Evolutionary conservation across 2,797 vertebrate genomes (phyloP).

Genomic region (Thaleichthys pacificus): DNA sequence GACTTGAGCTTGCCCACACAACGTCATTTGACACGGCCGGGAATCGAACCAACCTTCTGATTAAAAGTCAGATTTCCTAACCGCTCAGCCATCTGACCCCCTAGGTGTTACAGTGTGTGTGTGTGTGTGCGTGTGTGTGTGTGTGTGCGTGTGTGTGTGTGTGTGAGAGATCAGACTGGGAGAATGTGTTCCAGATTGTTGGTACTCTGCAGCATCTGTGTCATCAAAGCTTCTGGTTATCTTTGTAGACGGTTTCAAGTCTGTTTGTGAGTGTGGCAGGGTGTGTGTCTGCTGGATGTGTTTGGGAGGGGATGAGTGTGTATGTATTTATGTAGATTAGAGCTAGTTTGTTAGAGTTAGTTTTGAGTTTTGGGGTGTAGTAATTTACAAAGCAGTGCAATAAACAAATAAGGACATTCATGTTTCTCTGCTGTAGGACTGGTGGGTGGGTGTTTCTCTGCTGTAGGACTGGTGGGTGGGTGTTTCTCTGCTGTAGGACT

Average conservation of each 20-base stretch:
- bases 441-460: background rate
- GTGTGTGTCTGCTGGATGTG: background rate
- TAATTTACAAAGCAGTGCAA: constrained; percentile 24
- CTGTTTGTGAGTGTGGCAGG: constrained; percentile 7
- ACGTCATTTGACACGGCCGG: too few species aligned
- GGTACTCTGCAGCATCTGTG: background rate
- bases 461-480: too few species aligned
- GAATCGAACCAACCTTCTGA: too few species aligned
- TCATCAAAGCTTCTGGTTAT: constrained; percentile 11
- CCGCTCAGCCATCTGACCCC: background rate
- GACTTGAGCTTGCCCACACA: too few species aligned
- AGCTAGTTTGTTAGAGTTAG: constrained; percentile 15
- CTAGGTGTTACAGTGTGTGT: constrained; percentile 34
- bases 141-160: constrained; percentile 15
- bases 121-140: constrained; percentile 33
- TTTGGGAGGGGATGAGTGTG: background rate
- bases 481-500: too few species aligned
- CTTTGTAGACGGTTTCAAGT: background rate
- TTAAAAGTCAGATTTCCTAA: too few species aligned
- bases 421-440: too few species aligned
- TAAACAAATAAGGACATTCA: constrained; percentile 23
- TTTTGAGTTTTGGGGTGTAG: background rate
- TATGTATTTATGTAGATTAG: constrained; percentile 3
- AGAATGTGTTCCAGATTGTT: constrained; percentile 6
- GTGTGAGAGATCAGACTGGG: constrained; percentile 20